These are phyloP conservation scores for Cyclopterus lumpus DNA, from an alignment of 2,797 vertebrate species.

Conservation along the genomic window DNA sequence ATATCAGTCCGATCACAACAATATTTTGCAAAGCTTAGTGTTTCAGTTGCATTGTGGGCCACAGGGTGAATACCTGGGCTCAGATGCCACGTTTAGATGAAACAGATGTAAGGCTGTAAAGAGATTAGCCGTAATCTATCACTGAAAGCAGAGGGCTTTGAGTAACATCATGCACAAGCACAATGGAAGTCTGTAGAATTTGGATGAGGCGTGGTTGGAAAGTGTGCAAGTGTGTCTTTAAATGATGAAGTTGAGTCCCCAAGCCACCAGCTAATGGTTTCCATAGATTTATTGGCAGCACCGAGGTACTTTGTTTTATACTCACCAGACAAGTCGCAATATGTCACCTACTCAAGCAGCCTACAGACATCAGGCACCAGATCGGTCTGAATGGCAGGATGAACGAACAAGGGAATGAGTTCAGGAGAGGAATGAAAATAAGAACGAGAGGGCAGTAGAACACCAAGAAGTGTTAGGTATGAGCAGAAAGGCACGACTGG, in stretches of 20 bases:
- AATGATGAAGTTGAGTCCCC: slow-evolving; percentile 66
- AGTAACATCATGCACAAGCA: slow-evolving; percentile 39
- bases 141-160: slow-evolving; percentile 42
- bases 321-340: slow-evolving; percentile 61
- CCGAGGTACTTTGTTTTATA: slow-evolving; percentile 64
- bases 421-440: slow-evolving; percentile 26
- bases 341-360: slow-evolving; percentile 66
- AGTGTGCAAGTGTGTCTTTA: slow-evolving; percentile 39
- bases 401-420: slow-evolving; percentile 16
- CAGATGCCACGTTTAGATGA: slow-evolving; percentile 54
- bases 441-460: slow-evolving; percentile 6
- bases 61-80: slow-evolving; percentile 43
- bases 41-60: slow-evolving; percentile 22
- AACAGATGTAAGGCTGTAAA: slow-evolving; percentile 50
- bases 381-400: slow-evolving; percentile 29
- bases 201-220: slow-evolving; percentile 27
- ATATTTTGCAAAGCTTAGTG: slow-evolving; percentile 10
- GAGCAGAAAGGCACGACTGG: slow-evolving; percentile 2
- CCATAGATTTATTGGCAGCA: slow-evolving; percentile 69
- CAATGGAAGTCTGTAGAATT: slow-evolving; percentile 41
- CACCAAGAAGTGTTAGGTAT: not conserved
- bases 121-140: slow-evolving; percentile 58
- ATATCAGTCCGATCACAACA: slow-evolving; percentile 1
- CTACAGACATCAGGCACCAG: slow-evolving; percentile 38
- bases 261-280: slow-evolving; percentile 67